phyloP scores from a whole-genome alignment of 2,797 vertebrate genomes.

The Alcedo atthis region DNA sequence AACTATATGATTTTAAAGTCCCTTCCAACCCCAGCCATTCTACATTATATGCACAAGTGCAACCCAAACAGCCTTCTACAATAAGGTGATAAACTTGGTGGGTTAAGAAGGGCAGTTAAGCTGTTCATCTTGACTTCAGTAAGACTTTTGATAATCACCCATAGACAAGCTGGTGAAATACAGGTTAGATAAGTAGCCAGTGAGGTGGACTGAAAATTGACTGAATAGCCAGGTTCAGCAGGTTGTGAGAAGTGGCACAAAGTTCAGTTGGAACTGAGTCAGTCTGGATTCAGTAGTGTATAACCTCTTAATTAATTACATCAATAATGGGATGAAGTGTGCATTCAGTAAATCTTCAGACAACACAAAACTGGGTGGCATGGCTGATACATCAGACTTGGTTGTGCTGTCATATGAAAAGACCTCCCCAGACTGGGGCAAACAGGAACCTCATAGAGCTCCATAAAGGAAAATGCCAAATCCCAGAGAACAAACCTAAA shows the following conservation, averaged over 20 bases:
- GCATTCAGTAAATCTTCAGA: not conserved
- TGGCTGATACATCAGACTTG: not conserved
- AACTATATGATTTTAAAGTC: not conserved
- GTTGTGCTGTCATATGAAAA: not conserved
- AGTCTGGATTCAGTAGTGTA: not conserved
- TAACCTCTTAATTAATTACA: not conserved
- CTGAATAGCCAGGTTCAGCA: not conserved
- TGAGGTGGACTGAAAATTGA: not conserved
- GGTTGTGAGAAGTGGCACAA: not conserved
- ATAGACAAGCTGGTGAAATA: not conserved
- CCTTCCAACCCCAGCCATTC: not conserved
- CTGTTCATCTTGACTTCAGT: not conserved
- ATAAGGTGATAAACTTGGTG: not conserved
- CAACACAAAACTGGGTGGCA: not conserved
- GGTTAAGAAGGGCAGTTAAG: not conserved
- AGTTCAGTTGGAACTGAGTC: not conserved
- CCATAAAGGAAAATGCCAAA: not conserved
- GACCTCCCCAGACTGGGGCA: not conserved
- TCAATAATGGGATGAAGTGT: not conserved
- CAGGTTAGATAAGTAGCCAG: not conserved
- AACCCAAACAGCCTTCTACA: not conserved
- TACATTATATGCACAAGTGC: not conserved
- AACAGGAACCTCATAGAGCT: not conserved
- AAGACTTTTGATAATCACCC: not conserved
- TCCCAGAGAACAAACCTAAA: not conserved